These are phyloP conservation scores for Cephonodes hylas DNA, from an alignment of 2,888 invertebrate genomes.

Conservation along the genomic window DNA sequence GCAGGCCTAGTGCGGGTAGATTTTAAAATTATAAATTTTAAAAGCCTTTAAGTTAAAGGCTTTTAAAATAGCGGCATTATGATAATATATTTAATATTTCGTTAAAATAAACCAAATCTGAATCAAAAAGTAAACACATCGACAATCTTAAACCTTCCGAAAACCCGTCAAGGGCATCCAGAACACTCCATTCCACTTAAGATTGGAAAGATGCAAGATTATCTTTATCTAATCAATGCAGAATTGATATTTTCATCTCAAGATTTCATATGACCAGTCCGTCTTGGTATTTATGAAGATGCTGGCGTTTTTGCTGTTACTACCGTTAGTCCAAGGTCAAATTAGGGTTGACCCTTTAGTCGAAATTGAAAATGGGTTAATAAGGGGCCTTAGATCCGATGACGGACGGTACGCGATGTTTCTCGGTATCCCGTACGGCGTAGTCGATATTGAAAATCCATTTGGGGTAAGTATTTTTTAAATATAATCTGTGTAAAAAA, in stretches of 20 bases:
- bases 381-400: constrained; percentile 20
- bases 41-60: too few species aligned
- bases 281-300: not conserved
- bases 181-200: constrained; percentile 1
- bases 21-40: too few species aligned
- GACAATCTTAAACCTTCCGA: not conserved
- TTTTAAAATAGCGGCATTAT: too few species aligned
- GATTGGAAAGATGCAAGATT: not conserved
- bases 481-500: too few species aligned
- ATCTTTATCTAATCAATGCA: not conserved
- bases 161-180: not conserved
- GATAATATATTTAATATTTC: too few species aligned
- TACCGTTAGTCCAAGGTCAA: not conserved
- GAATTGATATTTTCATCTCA: not conserved
- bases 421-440: constrained; percentile 36
- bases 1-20: too few species aligned
- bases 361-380: constrained; percentile 16
- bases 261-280: not conserved
- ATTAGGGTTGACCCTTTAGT: constrained; percentile 15
- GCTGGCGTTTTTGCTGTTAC: not conserved
- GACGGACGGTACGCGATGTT: constrained; percentile 29
- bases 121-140: not conserved
- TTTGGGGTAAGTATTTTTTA: constrained; percentile 33
- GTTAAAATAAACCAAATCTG: too few species aligned
- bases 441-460: constrained; percentile 30